Percentiles rank a stretch among this genome's conserved stretches.
phyloP scores from a whole-genome alignment of 2,113 vertebrate species.

The Ctenomys sociabilis region DNA sequence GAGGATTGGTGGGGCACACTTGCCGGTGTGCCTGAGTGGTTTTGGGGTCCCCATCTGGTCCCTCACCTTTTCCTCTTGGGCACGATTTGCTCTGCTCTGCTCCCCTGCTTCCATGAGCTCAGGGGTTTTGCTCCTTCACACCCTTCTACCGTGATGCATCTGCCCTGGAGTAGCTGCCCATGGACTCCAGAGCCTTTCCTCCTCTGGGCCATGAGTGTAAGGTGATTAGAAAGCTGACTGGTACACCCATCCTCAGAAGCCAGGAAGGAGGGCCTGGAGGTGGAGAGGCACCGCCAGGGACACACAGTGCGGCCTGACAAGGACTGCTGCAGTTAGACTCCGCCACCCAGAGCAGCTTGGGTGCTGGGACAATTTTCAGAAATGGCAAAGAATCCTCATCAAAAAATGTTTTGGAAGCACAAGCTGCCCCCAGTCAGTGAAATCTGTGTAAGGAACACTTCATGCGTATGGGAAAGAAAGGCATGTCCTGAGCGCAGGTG shows the following conservation, averaged over 20 bases:
- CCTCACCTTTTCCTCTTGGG: background rate
- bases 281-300: fast-evolving
- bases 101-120: background rate
- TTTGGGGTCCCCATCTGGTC: background rate
- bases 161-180: background rate
- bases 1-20: background rate
- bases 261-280: fast-evolving
- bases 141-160: background rate
- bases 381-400: background rate
- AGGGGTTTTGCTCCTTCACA: background rate
- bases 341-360: background rate
- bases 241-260: fast-evolving
- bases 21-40: background rate
- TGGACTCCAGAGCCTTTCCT: background rate
- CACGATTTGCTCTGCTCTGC: background rate
- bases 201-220: background rate
- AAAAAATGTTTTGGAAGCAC: background rate
- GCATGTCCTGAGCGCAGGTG: background rate
- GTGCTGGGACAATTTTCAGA: background rate
- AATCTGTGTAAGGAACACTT: background rate
- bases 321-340: background rate
- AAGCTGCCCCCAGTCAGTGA: background rate
- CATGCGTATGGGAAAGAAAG: background rate
- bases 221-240: background rate
- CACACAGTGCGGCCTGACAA: fast-evolving